Base-by-base conservation (phyloP, 23 tunicate species). In the Styela clava region DNA sequence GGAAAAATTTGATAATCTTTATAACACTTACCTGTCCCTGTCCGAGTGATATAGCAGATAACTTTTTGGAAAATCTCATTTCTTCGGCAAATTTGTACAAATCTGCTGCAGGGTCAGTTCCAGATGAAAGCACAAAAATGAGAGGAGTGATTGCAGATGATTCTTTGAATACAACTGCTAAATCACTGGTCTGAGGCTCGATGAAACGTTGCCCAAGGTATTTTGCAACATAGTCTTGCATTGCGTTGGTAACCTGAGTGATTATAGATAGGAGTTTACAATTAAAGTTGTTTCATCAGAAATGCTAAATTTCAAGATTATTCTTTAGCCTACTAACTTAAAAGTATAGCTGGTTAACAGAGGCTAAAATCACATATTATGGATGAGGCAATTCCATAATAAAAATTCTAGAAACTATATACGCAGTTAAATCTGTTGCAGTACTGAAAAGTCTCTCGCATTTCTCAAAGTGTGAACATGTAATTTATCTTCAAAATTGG, bases 81-180 rank as follows among this genome's bases (percentile, higher is more conserved):
- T 87, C 97, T 78, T 96, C 99, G 16, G 99, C 99, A 73, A 96
- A 96, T 61, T 96, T 96, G 88, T 96, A 87, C 25, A 96, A 82
- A 61, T 96, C 99, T 19, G 99, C 97, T 7, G 99, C 99, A 9
- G 99, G 99, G 77, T 96, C 99, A 18, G 99, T 96, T 32, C 99
- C 99, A 62, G 97, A 85, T 21, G 99, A 96, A 2, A 96, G 69
- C 24, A 96, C 99, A 77, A 96, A 96, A 32, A 96, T 96, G 34
- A 96, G 99, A 31, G 99, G 97, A 74, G 94, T 91, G 2, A 82
- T 84, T 5, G 99, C 94, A 34, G 99, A 91, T 12, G 97, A 91
- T 33, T 96, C 99, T 69, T 91, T 92, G 85, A 91, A 96, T 22
- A 96, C 99, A 23, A 68, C 81, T 27, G 87, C 74, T 28, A 96